These are phyloP conservation scores for Cancer borealis DNA, from an alignment of 2,888 invertebrate genomes.

Conservation along the genomic window DNA sequence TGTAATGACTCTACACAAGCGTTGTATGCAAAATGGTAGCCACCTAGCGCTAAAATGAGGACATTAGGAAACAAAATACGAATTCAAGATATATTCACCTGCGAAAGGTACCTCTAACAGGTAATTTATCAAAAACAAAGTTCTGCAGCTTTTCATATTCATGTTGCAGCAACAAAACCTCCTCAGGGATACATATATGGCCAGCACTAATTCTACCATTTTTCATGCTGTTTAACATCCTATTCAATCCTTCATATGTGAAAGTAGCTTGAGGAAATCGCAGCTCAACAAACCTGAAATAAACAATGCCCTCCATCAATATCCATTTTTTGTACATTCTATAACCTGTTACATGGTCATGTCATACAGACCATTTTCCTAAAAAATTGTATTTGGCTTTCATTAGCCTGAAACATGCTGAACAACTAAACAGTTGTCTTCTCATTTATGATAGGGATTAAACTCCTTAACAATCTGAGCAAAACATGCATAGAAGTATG, in stretches of 20 bases:
- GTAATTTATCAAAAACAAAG: background rate
- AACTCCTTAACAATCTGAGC: too few species aligned
- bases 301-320: background rate
- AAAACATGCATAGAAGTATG: too few species aligned
- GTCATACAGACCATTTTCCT: background rate
- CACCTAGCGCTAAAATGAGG: too few species aligned
- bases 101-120: conserved; percentile 39
- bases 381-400: background rate
- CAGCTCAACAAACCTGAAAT: conserved; percentile 44
- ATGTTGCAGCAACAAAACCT: background rate
- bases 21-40: too few species aligned
- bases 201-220: background rate
- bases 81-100: background rate
- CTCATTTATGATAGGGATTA: too few species aligned
- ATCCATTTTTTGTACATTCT: background rate
- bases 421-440: too few species aligned
- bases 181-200: conserved; percentile 47
- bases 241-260: conserved; percentile 11
- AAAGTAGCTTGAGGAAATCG: conserved; percentile 34
- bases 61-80: background rate
- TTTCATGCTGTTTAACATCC: background rate
- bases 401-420: too few species aligned
- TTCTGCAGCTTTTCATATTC: conserved; percentile 7
- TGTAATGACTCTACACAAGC: too few species aligned
- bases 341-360: background rate